Base-by-base conservation (phyloP, 2,888 invertebrate genomes). In the Chesias legatella region DNA sequence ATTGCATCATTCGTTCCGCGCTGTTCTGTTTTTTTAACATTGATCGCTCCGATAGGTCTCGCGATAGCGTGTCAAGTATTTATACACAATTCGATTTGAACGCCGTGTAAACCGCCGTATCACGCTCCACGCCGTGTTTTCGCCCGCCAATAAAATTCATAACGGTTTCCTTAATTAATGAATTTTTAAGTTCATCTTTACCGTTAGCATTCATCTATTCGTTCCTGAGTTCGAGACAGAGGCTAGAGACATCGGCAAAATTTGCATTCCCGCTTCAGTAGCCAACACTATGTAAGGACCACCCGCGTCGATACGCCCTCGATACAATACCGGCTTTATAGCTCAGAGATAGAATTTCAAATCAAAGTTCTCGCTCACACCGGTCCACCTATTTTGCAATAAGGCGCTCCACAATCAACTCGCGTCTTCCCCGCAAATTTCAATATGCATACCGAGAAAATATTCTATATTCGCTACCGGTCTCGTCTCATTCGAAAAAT, bases 231-330 rank as follows among this genome's bases (percentile, higher is more conserved):
- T 76, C 73, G 77, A 75, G 70, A 66, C 68, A 72, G 55, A 56
- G 61, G 67, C 61, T 66, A 74, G 73, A 68, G 71, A 73, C 72
- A 74, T 71, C 73, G 68, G 75, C 67, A 66, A 83, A 85, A 86
- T 86, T 88, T 84, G 84, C 86, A 86, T 85, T 83, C 82, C 71
- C 73, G 79, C 72, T 71, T 73, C 75, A 68, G 73, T 72, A 75
- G 71, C 71, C 69, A 69, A 74, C 74, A 74, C 72, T n/a, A n/a
- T 72, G 74, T 79, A 75, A 63, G 72, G 86, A 88, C 88, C 88
- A 88, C 88, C 88, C 86, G 86, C 88, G 85, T 72, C 59, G 86
- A 65, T 43, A 39, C 48, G 49, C 56, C 60, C 63, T 58, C 74
- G 63, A 67, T 67, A 71, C 60, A 83, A 80, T 79, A 70, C 63